Evolutionary conservation across 2,888 invertebrate genomes (phyloP), one percentile per base, ranked within the genome.

Genomic region (Orthosia incerta): DNA sequence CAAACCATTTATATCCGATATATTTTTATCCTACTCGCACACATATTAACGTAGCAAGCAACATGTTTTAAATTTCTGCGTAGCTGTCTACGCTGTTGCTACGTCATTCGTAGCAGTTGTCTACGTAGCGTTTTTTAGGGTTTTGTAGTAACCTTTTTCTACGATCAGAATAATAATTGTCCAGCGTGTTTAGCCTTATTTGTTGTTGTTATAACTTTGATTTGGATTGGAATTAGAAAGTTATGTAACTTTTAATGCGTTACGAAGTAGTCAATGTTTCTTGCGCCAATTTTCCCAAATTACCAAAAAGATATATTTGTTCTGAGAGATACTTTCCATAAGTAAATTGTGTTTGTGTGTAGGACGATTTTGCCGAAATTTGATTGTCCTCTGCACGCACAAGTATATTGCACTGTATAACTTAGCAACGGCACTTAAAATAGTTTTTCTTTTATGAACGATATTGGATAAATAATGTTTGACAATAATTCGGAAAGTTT

Each of bases 331-430:
- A 61, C 56, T 57, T 77, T 71, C 48, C 51, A 79, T 82, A 85
- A 79, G 82, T 79, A 79, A 82, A 86, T 84, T 76, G 39, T 62
- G 71, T 82, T 86, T 82, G 60, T 64, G 75, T 84, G 84, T 73
- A 57, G 45, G 70, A 79, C 18, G 20, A 59, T 69, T 76, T 62
- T 67, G 65, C 55, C 56, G 59, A 71, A 80, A 82, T 85, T 86
- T 84, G 73, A 89, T 89, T 86, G 73, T 64, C 70, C 65, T 71
- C 67, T 74, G 71, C 89, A 89, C 89, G 89, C 89, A 89, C 89
- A 63, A 61, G 57, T 61, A 12, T 51, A 60, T 75, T 81, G 71
- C 81, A 83, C 9, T 31, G 59, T 26, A 72, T n/a, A 23, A 72
- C 69, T 68, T 66, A 48, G 45, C 51, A 75, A 63, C 57, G 20